These are phyloP conservation scores for Puma concolor DNA, from an alignment of 2,113 vertebrate genomes.

Conservation along the genomic window DNA sequence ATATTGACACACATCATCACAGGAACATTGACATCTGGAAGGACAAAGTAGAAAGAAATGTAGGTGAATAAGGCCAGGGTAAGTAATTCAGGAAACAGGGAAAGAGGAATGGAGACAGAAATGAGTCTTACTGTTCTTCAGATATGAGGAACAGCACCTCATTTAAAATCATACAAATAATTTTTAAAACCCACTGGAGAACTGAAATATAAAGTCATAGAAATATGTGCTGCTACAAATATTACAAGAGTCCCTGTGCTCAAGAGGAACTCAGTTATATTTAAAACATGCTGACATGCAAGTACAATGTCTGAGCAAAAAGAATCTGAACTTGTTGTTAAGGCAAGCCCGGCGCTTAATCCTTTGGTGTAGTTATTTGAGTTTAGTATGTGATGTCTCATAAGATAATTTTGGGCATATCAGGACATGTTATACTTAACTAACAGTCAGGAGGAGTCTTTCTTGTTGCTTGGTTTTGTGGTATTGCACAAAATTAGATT, in stretches of 20 bases:
- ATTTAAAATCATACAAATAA: constrained; percentile 39
- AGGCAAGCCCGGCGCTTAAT: neutral
- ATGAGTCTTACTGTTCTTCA: neutral
- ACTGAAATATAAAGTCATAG: neutral
- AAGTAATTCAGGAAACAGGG: neutral
- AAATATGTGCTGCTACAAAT: neutral
- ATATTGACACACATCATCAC: too few species aligned
- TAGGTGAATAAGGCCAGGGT: neutral
- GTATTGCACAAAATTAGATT: neutral
- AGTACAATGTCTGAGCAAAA: neutral
- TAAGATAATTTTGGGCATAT: constrained; percentile 47
- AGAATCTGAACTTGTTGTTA: constrained; percentile 25
- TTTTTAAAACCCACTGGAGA: neutral
- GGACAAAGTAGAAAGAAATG: neutral
- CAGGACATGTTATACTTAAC: constrained; percentile 24
- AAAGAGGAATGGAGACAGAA: neutral
- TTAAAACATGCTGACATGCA: neutral
- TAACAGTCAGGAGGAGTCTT: neutral
- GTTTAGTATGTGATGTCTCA: constrained; percentile 1
- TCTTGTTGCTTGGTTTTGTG: neutral
- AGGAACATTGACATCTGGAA: neutral
- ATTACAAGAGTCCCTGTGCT: neutral
- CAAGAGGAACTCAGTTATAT: neutral
- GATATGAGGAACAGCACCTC: neutral
- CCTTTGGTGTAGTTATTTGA: neutral